Conservation (phyloP, 2,113 vertebrate species). For the Brachyistius frenatus region DNA sequence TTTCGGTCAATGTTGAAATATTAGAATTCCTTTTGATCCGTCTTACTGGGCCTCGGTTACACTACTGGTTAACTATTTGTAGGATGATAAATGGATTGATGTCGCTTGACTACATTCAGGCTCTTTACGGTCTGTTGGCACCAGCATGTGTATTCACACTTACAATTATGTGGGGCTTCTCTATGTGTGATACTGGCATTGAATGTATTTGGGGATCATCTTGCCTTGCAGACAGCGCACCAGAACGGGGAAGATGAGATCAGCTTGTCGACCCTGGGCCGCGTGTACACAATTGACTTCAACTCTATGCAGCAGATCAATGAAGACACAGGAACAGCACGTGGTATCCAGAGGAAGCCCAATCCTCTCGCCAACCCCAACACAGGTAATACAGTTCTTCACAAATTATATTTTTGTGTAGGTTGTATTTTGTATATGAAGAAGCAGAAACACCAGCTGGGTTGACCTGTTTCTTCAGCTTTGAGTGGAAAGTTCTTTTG, state of each 20-base stretch:
- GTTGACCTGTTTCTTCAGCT: too few species aligned
- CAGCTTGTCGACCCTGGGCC: slow-evolving; percentile 97
- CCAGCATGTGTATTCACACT: neutral
- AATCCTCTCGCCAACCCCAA: slow-evolving; percentile 98
- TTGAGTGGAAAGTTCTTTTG: too few species aligned
- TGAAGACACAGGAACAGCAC: slow-evolving; percentile 99
- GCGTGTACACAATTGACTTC: slow-evolving; percentile 99
- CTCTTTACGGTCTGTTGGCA: neutral
- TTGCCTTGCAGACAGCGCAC: slow-evolving; percentile 94
- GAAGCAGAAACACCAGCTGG: too few species aligned
- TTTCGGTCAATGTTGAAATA: neutral
- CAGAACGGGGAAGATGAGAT: slow-evolving; percentile 99
- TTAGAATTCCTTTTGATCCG: neutral
- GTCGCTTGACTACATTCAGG: neutral
- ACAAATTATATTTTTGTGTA: neutral
- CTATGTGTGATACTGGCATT: slow-evolving; percentile 26
- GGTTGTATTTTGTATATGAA: neutral
- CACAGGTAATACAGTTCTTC: slow-evolving; percentile 85
- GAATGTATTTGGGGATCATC: slow-evolving; percentile 55
- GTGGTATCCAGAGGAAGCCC: slow-evolving; percentile 99
- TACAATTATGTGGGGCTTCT: neutral
- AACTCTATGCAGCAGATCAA: slow-evolving; percentile 99
- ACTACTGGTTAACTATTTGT: neutral
- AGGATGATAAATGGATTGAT: neutral
- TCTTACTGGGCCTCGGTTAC: neutral